Evolutionary conservation across 2,888 invertebrate species (phyloP).

Genomic region (Stratiomys singularior): DNA sequence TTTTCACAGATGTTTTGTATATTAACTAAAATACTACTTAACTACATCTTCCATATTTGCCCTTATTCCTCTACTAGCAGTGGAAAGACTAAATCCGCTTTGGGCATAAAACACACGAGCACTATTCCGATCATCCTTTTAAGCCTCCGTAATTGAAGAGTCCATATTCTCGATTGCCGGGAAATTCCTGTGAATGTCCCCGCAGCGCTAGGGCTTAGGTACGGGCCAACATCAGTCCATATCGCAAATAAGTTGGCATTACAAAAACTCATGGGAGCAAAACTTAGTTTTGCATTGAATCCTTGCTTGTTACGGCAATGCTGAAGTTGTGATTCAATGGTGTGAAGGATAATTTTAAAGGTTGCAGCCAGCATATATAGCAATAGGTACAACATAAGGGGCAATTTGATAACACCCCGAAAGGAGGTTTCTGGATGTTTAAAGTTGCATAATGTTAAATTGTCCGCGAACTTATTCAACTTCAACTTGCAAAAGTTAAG

Average conservation of each 20-base stretch:
- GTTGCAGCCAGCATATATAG: neutral
- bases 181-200: neutral
- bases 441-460: slow-evolving; percentile 36
- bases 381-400: neutral
- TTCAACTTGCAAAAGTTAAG: slow-evolving; percentile 12
- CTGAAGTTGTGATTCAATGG: slow-evolving; percentile 20
- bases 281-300: neutral
- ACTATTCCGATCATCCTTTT: slow-evolving; percentile 15
- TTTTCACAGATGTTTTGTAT: too few relatives aligned
- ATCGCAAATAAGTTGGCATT: too few relatives aligned
- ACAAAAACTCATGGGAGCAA: too few relatives aligned
- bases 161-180: neutral
- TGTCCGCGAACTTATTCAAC: slow-evolving; percentile 15
- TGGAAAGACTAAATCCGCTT: too few relatives aligned
- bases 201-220: too few relatives aligned
- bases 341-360: slow-evolving; percentile 18
- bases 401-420: neutral
- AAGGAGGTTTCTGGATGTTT: neutral
- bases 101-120: neutral
- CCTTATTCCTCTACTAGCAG: too few relatives aligned
- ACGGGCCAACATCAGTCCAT: too few relatives aligned
- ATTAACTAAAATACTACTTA: too few relatives aligned
- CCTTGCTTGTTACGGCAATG: neutral
- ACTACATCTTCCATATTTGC: too few relatives aligned
- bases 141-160: slow-evolving; percentile 3